Evolutionary conservation across 2,797 vertebrate genomes (phyloP), one percentile per base, ranked within the genome.

Genomic region (Pangasius sanitwongsei): DNA sequence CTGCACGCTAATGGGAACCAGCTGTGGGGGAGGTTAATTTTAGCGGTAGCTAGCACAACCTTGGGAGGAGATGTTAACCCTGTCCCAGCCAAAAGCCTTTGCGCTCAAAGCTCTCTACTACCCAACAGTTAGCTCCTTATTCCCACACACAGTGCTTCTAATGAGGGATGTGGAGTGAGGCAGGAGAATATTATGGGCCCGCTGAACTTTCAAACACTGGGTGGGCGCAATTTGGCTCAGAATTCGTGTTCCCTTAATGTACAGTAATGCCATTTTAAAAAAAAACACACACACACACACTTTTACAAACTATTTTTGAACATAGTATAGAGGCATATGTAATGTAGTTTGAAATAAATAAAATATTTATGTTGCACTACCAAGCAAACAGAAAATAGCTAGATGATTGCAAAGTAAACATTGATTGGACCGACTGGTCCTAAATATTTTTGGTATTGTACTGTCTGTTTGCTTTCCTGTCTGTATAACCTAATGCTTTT

Each of bases 11-110:
- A 96, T 96, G 93, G 94, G 94, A 95, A 91, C 94, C 96, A 96
- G 96, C 96, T 96, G 96, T 95, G 95, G 92, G 92, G 89, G 65
- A 93, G 94, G 94, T 93, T 95, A 94, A 96, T 93, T 95, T 96
- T 95, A 95, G 95, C 89, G 87, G 92, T 94, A 92, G 92, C 92
- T 90, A 93, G 92, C 91, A 87, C 89, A 88, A 90, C 90, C 90
- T 77, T 89, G 91, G 92, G 92, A 92, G 92, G 89, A 90, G 91
- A 89, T 88, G 41, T 94, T 93, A 94, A 93, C 93, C 92, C 91
- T 90, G 89, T 92, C 69, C 70, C 86, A 85, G 70, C 90, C 90
- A 86, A 80, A 87, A 80, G 28, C 41, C 75, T 87, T 81, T 77
- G 84, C 57, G 8, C n/a, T 69, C 67, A 59, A 82, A 85, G 37